Evolutionary conservation across 2,113 vertebrate species (phyloP), one percentile per base, ranked within the genome.

Genomic region (Bagarius yarrelli): DNA sequence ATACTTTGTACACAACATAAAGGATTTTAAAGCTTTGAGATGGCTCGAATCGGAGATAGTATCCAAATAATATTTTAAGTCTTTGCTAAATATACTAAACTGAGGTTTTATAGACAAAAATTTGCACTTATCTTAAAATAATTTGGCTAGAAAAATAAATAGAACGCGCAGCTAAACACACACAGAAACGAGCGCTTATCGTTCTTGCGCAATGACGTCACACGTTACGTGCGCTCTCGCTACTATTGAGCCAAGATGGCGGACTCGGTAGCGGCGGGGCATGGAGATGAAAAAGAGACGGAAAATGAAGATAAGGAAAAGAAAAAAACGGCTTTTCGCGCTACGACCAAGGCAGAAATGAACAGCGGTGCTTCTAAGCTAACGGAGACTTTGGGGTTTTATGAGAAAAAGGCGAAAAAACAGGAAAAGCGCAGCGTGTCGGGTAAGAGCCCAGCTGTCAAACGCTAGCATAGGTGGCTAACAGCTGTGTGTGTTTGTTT

Each of bases 201-300:
- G 9, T 27, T 19, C 50, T 0, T 73, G 50, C 78, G 84, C 83
- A 78, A 79, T 90, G 89, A 91, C 91, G 88, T 87, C 78, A 53
- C 16, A 52, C 59, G 87, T 89, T 88, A 86, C 85, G 83, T 83
- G 79, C 79, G 88, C 74, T 72, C 73, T 80, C 77, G 89, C 82
- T 85, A 88, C 90, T 90, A 88, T 83, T 79, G 86, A 89, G 78
- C 40, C 87, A 94, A 93, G 90, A 94, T 94, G 94, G 94, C 94
- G 91, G 93, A 95, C 83, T 89, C 90, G 84, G 90, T 89, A 81
- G 89, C 91, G 79, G 81, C 91, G 71, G 89, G 91, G 74, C 84
- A 89, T 19, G 91, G 88, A 71, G 93, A 93, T 66, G 94, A 93
- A 83, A 91, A 90, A 32, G 92, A 93, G 25, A 88, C 89, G 9